Conservation (phyloP, 1,140 invertebrate species). For the Adoxophyes honmai region DNA sequence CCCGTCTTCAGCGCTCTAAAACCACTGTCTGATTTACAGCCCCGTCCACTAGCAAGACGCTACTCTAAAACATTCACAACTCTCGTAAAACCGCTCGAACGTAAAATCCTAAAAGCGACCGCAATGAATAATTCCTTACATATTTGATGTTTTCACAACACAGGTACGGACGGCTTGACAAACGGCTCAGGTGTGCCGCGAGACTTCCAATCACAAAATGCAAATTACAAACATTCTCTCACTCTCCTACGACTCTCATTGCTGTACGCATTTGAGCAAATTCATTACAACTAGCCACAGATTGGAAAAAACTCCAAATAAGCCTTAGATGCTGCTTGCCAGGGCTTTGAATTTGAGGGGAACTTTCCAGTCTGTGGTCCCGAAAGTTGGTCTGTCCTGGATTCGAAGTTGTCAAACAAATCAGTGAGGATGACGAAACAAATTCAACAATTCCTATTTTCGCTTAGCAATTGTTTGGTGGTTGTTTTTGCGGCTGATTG, state of each 20-base stretch:
- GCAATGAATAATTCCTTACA: conserved; percentile 48
- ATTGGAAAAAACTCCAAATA: not conserved
- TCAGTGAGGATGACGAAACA: conserved; percentile 47
- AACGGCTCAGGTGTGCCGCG: conserved; percentile 54
- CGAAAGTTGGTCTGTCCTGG: conserved; percentile 17
- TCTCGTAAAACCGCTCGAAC: conserved; percentile 19
- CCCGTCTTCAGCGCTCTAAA: no score
- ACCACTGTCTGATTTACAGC: not conserved
- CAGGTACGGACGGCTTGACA: conserved; percentile 40
- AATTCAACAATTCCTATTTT: conserved; percentile 52
- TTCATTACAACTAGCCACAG: conserved; percentile 22
- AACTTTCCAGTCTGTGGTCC: not conserved
- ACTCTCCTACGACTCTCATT: conserved; percentile 28
- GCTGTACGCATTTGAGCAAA: conserved; percentile 27
- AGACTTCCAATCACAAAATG: conserved; percentile 63
- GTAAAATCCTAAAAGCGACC: conserved; percentile 19
- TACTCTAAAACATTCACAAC: conserved; percentile 21
- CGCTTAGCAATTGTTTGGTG: conserved; percentile 49
- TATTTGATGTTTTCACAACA: conserved; percentile 60
- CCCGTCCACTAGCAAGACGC: not conserved
- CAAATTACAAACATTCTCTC: conserved; percentile 50
- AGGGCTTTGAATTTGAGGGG: not conserved
- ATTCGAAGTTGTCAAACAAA: conserved; percentile 40
- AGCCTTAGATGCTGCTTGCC: not conserved
- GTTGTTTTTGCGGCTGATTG: conserved; percentile 42